Base-by-base conservation (phyloP, 1,140 invertebrate genomes). In the Limonius californicus region DNA sequence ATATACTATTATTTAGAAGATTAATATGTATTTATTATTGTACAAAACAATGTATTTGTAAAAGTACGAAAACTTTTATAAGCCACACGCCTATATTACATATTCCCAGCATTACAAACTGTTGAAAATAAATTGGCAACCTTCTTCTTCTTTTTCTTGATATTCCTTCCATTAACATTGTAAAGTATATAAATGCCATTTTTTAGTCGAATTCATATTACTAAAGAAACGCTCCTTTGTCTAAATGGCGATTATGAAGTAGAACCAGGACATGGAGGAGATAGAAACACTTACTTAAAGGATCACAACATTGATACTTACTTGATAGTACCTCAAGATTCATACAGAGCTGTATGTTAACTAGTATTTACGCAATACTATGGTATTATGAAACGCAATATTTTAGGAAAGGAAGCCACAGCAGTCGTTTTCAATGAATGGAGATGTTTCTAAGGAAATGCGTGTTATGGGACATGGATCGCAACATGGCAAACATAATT, bases 231-330 rank as follows among this genome's bases (percentile, higher is more conserved):
- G 0, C 80, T 97, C 18, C 82, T 85, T 14, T 93, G 86, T 73
- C 83, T 98, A 43, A 89, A 89, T 47, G 89, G 85, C 23, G 90
- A 94, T 70, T 98, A 96, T 77, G 85, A 91, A 73, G 92, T 97
- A 20, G 95, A 97, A 72, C 89, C 88, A 0, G 94, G 94, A 2
- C 79, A 88, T 63, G 94, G 95, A 0, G 87, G 83, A 0, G 88
- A 92, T 42, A 77, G 94, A 32, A 94, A 97, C 69, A 76, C 87
- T 0, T 97, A 95, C 79, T 80, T 98, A 1, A 89, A 90, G 71
- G 91, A 96, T 72, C 88, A 96, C 77, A 93, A 94, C 76, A 94
- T 97, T 67, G 87, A 94, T 72, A 97, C 95, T 0, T 97, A 87
- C 78, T 83, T 98, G 6, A 96, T 98, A 59, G 87, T 94, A 1